Conservation (phyloP, 2,888 invertebrate species). For the Nomada lathburiana region DNA sequence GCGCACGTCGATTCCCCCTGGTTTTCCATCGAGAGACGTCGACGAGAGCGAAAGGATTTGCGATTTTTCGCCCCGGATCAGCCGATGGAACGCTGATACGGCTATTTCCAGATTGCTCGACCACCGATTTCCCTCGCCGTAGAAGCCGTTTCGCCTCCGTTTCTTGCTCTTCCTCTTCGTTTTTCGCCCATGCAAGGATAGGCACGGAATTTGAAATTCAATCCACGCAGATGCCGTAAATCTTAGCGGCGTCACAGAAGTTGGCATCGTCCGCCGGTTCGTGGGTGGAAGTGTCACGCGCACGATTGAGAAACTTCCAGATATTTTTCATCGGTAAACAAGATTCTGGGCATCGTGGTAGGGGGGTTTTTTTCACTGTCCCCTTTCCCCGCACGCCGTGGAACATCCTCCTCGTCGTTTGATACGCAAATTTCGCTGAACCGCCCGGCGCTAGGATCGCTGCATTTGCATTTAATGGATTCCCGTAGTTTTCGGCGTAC, state of each 20-base stretch:
- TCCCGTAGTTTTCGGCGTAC: constrained; percentile 8
- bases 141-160: neutral
- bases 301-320: constrained; percentile 21
- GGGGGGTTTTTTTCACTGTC: neutral
- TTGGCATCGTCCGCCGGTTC: neutral
- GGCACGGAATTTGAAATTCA: constrained; percentile 1
- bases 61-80: constrained; percentile 25
- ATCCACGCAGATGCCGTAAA: too few species aligned
- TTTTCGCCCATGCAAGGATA: neutral
- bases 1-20: constrained; percentile 50
- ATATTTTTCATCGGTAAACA: neutral
- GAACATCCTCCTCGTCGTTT: constrained; percentile 17
- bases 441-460: constrained; percentile 4
- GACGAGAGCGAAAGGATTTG: constrained; percentile 25
- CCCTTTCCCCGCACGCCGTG: neutral
- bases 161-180: neutral
- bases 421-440: constrained; percentile 43
- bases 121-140: neutral
- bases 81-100: neutral
- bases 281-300: constrained; percentile 13
- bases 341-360: neutral
- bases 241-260: neutral
- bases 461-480: constrained; percentile 59
- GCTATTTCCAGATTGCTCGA: neutral
- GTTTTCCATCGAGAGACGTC: constrained; percentile 25